Percentiles rank a stretch among this genome's conserved stretches.
Evolutionary conservation across 1,140 invertebrate genomes (phyloP).

Genomic region (Pomacea maculata): DNA sequence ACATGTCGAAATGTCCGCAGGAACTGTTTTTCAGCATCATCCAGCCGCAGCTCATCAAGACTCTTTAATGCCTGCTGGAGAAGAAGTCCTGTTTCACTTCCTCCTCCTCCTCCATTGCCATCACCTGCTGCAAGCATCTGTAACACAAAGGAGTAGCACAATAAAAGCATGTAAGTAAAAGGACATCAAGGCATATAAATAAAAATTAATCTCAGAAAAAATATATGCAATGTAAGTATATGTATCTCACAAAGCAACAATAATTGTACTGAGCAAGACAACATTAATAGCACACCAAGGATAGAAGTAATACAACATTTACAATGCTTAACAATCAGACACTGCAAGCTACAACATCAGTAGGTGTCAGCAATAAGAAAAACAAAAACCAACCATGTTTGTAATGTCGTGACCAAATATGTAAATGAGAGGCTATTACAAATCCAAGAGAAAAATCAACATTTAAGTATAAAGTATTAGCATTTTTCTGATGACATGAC

Average conservation of each 20-base stretch:
- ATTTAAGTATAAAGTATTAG: no score
- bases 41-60: constrained; percentile 50
- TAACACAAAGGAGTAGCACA: not conserved
- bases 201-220: not conserved
- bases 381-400: no score
- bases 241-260: not conserved
- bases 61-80: constrained; percentile 42
- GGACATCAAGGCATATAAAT: not conserved
- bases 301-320: not conserved
- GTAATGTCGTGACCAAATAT: no score
- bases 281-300: not conserved
- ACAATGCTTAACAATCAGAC: not conserved
- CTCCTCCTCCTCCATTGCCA: constrained; percentile 15
- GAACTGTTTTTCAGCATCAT: constrained; percentile 53
- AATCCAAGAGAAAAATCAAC: no score
- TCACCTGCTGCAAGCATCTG: constrained; percentile 21
- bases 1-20: constrained; percentile 46
- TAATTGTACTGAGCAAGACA: not conserved
- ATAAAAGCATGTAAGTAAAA: no score
- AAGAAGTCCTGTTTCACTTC: constrained; percentile 21
- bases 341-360: no score
- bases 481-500: not conserved
- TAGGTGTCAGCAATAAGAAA: no score
- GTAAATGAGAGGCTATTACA: no score
- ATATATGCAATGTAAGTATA: not conserved